A percentile compares a stretch with the other conserved stretches of the same genome.
Conservation (phyloP, 1,140 invertebrate genomes). For the Dinothrombium tinctorium region DNA sequence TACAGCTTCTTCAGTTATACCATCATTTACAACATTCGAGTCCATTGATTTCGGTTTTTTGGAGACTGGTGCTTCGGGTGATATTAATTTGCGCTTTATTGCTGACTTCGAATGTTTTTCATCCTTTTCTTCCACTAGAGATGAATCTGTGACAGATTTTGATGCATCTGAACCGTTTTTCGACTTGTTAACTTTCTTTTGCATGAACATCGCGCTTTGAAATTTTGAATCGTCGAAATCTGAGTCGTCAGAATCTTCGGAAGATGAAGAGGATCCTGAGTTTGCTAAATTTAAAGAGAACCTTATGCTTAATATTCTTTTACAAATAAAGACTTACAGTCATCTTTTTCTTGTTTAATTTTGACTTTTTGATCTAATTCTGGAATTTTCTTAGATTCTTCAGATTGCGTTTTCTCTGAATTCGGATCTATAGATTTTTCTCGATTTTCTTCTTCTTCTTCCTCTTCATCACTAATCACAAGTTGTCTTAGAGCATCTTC, state of each 20-base stretch:
- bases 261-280: not conserved
- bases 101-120: not conserved
- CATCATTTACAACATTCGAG: conserved; percentile 33
- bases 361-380: conserved; percentile 10
- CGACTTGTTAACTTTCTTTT: conserved; percentile 13
- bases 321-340: not conserved
- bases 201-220: conserved; percentile 8
- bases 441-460: conserved; percentile 40
- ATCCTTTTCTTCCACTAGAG: not conserved
- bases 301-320: not conserved
- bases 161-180: conserved; percentile 7
- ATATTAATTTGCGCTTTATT: conserved; percentile 1
- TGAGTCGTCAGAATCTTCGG: conserved; percentile 2
- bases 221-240: conserved; percentile 3
- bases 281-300: not conserved
- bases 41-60: conserved; percentile 2
- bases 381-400: conserved; percentile 19
- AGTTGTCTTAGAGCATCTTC: conserved; percentile 67
- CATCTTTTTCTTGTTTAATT: conserved; percentile 20
- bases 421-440: conserved; percentile 16
- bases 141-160: not conserved
- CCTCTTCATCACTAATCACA: conserved; percentile 66
- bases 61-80: not conserved
- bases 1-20: conserved; percentile 80
- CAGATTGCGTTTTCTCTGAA: conserved; percentile 16